Percentiles rank a stretch among this genome's conserved stretches.
phyloP scores from a whole-genome alignment of 2,113 vertebrate genomes.

The Rhadina sibilatrix region DNA sequence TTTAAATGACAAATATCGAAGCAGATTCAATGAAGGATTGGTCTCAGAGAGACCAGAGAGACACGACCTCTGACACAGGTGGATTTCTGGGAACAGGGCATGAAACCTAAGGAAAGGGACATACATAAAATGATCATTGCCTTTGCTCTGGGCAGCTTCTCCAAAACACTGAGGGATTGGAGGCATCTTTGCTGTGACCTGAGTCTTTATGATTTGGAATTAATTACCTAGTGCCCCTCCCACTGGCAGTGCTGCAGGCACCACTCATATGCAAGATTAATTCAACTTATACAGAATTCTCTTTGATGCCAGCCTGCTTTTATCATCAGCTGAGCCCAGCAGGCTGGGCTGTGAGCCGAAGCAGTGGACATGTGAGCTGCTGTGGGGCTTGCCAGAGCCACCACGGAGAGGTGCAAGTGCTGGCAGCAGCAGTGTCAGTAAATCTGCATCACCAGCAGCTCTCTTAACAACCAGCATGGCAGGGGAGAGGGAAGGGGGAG shows the following conservation, averaged over 20 bases:
- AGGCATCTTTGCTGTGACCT: rapidly evolving
- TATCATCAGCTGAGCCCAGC: background rate
- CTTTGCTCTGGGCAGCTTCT: background rate
- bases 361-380: rapidly evolving
- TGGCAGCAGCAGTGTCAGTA: background rate
- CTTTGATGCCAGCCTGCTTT: background rate
- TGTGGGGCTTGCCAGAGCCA: rapidly evolving
- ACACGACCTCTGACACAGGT: rapidly evolving
- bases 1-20: background rate
- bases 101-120: background rate
- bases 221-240: background rate
- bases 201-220: background rate
- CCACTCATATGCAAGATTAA: background rate
- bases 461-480: rapidly evolving
- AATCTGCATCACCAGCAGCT: background rate
- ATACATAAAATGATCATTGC: background rate
- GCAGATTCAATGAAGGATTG: background rate
- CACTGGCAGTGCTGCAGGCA: rapidly evolving
- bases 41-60: background rate
- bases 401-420: rapidly evolving
- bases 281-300: background rate
- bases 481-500: background rate
- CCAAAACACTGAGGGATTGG: background rate
- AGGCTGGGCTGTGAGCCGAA: background rate
- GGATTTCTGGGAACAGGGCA: background rate